These are phyloP conservation scores for Malaclemys terrapin DNA, from an alignment of 2,113 vertebrate species.

Conservation along the genomic window DNA sequence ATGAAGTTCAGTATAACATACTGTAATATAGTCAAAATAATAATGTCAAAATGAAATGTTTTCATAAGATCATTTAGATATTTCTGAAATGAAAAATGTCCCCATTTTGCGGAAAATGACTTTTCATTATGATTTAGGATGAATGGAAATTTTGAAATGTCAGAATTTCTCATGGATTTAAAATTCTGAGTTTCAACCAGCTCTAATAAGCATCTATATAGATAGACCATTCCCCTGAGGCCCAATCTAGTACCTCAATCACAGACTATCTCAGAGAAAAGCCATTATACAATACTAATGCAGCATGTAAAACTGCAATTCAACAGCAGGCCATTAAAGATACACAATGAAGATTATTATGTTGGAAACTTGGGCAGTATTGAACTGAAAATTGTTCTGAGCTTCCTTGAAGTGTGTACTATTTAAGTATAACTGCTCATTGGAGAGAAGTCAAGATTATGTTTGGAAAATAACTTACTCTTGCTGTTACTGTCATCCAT, in stretches of 20 bases:
- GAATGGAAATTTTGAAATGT: too few species aligned
- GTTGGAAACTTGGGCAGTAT: not conserved
- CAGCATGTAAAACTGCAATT: not conserved
- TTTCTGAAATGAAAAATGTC: too few species aligned
- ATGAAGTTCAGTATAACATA: not conserved
- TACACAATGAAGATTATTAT: not conserved
- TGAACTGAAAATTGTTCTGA: not conserved
- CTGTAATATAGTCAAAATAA: not conserved
- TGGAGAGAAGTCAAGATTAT: constrained; percentile 29
- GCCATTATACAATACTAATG: not conserved
- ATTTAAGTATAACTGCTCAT: not conserved
- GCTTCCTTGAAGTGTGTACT: constrained; percentile 3
- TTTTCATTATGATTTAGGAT: too few species aligned
- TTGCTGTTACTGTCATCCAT: constrained; percentile 23
- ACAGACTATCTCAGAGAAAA: not conserved
- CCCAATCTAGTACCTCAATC: not conserved
- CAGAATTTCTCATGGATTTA: too few species aligned
- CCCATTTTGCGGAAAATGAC: too few species aligned
- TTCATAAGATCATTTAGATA: too few species aligned
- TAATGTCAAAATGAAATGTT: too few species aligned
- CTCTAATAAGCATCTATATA: too few species aligned
- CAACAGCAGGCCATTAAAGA: not conserved
- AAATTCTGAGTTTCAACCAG: too few species aligned
- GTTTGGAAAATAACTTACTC: not conserved
- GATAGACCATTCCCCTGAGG: not conserved